phyloP scores from a whole-genome alignment of 2,113 vertebrate species.

The Coreoperca whiteheadi region DNA sequence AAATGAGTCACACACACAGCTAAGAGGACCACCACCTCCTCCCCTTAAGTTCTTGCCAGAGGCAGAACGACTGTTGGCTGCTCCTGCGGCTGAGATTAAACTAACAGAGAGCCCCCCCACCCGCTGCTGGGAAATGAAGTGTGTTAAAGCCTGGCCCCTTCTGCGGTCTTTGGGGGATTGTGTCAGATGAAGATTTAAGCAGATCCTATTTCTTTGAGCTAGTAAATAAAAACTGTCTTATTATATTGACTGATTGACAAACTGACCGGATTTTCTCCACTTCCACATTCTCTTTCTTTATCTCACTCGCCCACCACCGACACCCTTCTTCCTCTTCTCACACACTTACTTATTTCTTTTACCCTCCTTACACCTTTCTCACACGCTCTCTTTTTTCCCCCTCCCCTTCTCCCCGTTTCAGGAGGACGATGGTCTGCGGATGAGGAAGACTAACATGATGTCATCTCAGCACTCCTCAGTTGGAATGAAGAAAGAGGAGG shows the following conservation, averaged over 20 bases:
- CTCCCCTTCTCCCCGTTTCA: slow-evolving; percentile 60
- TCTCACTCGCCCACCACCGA: neutral
- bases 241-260: slow-evolving; percentile 57
- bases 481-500: slow-evolving; percentile 89
- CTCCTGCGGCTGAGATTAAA: slow-evolving; percentile 75
- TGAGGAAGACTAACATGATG: slow-evolving; percentile 90
- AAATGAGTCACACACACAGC: slow-evolving; percentile 41
- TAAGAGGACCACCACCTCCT: slow-evolving; percentile 39
- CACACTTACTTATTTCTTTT: slow-evolving; percentile 11
- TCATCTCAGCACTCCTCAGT: slow-evolving; percentile 88
- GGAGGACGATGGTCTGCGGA: slow-evolving; percentile 95
- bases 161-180: slow-evolving; percentile 49
- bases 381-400: too few relatives aligned
- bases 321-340: slow-evolving; percentile 19
- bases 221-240: slow-evolving; percentile 58
- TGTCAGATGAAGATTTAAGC: slow-evolving; percentile 68
- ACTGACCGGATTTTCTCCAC: slow-evolving; percentile 13
- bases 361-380: neutral
- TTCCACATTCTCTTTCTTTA: slow-evolving; percentile 7
- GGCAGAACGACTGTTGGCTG: slow-evolving; percentile 75
- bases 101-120: slow-evolving; percentile 73
- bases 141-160: slow-evolving; percentile 78
- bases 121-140: slow-evolving; percentile 79
- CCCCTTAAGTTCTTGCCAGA: slow-evolving; percentile 68
- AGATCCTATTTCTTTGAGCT: slow-evolving; percentile 69